These are phyloP conservation scores for Suricata suricatta DNA, from an alignment of 2,113 vertebrate genomes.

Conservation along the genomic window DNA sequence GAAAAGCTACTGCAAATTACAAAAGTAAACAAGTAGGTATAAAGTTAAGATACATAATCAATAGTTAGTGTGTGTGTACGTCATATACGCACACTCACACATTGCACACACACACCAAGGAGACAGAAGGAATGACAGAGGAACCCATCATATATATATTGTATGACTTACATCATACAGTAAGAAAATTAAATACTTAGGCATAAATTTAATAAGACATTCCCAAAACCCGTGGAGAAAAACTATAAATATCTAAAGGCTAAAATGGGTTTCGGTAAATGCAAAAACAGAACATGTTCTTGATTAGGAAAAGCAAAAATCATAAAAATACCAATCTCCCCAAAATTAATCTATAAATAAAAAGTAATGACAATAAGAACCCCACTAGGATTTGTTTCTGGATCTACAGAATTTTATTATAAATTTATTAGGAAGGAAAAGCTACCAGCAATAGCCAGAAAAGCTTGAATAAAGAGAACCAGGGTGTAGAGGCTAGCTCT, in stretches of 20 bases:
- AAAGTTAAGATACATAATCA: not conserved
- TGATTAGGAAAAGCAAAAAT: not conserved
- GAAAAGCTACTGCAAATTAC: not conserved
- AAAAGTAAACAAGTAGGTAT: not conserved
- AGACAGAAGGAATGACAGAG: not conserved
- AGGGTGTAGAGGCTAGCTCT: not conserved
- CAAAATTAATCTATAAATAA: not conserved
- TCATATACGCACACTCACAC: not conserved
- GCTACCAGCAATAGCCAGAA: not conserved
- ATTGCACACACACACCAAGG: not conserved
- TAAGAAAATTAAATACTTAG: not conserved
- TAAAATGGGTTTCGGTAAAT: not conserved
- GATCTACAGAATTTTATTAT: not conserved
- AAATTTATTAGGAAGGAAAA: conserved; percentile 10
- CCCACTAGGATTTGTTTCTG: not conserved
- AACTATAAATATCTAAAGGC: not conserved
- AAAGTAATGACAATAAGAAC: not conserved
- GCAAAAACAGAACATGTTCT: not conserved
- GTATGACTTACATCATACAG: not conserved
- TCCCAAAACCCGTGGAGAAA: not conserved
- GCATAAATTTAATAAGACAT: not conserved
- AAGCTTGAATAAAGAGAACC: not conserved
- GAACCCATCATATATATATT: not conserved
- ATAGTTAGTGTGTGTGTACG: not conserved
- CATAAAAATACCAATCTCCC: not conserved